These are phyloP conservation scores for Pandemis cinnamomeana DNA, from an alignment of 2,888 invertebrate species.

Conservation along the genomic window DNA sequence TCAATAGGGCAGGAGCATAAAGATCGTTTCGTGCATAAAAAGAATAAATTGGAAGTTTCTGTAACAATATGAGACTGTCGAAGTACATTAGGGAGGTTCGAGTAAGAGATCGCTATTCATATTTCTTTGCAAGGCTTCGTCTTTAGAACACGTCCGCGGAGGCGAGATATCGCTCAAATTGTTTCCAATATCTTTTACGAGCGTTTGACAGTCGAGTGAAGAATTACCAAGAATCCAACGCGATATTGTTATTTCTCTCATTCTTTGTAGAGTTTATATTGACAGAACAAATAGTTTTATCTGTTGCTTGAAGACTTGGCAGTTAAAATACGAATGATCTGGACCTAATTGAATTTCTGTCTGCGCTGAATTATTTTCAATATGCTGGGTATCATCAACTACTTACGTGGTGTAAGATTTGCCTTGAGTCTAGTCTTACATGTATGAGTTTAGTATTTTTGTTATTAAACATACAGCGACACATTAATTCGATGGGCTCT, in stretches of 20 bases:
- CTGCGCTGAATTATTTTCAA: neutral
- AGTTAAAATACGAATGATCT: neutral
- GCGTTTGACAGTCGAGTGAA: constrained; percentile 76
- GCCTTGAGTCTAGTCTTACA: no score
- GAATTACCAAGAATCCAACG: constrained; percentile 68
- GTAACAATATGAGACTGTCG: constrained; percentile 51
- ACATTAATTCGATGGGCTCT: no score
- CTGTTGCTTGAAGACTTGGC: neutral
- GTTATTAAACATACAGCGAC: no score
- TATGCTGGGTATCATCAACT: neutral
- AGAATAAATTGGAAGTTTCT: constrained; percentile 49
- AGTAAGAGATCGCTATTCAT: constrained; percentile 60
- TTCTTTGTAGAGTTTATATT: constrained; percentile 19
- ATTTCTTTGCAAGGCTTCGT: constrained; percentile 59
- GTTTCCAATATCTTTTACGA: constrained; percentile 81
- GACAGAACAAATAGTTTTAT: constrained; percentile 17
- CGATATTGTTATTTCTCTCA: constrained; percentile 67
- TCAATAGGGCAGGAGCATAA: constrained; percentile 37
- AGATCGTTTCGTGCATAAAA: constrained; percentile 38
- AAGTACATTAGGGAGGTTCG: constrained; percentile 50
- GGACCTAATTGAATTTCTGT: neutral
- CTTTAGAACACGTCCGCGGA: constrained; percentile 60
- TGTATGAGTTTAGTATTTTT: no score
- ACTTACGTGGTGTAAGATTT: no score
- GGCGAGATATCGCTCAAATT: constrained; percentile 76